These are phyloP conservation scores for Rousettus leschenaultii DNA, from an alignment of 2,113 vertebrate species.

Conservation along the genomic window DNA sequence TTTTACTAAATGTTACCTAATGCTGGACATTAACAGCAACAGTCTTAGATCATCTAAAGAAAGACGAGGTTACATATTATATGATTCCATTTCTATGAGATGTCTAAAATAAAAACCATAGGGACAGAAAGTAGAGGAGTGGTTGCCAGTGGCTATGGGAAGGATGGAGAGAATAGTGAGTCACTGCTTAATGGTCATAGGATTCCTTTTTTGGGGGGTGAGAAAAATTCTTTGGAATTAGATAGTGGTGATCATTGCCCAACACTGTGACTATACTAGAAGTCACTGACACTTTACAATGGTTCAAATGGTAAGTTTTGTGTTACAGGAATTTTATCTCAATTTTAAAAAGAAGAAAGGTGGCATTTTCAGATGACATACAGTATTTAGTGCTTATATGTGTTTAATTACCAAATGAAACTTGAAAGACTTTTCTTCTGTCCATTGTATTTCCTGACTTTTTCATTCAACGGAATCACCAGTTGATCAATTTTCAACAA, in stretches of 20 bases:
- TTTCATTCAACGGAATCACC: background rate
- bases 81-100: background rate
- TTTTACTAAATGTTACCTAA: background rate
- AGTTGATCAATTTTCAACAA: background rate
- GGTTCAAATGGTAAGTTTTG: background rate
- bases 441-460: background rate
- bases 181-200: background rate
- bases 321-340: background rate
- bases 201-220: background rate
- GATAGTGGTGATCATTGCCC: background rate
- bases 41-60: background rate
- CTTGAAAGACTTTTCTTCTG: background rate
- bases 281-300: background rate
- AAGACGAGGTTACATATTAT: background rate
- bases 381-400: background rate
- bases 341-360: background rate
- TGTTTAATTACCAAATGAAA: background rate
- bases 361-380: background rate
- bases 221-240: background rate
- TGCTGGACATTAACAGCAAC: background rate
- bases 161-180: too few relatives aligned
- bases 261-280: background rate
- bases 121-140: background rate
- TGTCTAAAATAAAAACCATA: background rate
- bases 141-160: background rate